Evolutionary conservation across 2,113 vertebrate species (phyloP), one percentile per base, ranked within the genome.

Genomic region (Eretmochelys imbricata): DNA sequence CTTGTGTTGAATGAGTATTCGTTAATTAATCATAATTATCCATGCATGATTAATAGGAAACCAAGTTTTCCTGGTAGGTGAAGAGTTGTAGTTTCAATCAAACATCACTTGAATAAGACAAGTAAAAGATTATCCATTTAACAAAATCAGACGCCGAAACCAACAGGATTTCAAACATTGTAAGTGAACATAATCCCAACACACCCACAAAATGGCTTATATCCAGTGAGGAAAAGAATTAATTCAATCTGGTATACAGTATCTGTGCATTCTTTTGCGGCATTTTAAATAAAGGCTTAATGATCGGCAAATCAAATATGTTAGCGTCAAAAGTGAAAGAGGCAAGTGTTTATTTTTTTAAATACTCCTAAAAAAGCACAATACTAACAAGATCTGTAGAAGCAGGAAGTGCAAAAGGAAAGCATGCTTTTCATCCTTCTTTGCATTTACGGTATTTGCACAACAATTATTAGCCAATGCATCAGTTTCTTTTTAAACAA

Each of bases 161-260:
- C 86, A 65, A 1, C 10, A 69, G 76, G 4, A 55, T 82, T 76
- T 82, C 4, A 51, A 94, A 62, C 29, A 85, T 12, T 14, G n/a
- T n/a, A 81, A 78, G 57, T 80, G 2, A 93, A 12, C 53, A 89
- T 86, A 94, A 85, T 91, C 88, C 88, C 93, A 94, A 91, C 78
- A 85, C 78, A 90, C 86, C 88, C 87, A 96, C 89, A 5, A 95
- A 97, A 86, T 94, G 31, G 96, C 92, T 96, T 89, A 31, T 51
- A 62, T 82, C 42, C 82, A 89, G 57, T 89, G 25, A 87, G 10
- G 38, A 86, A 62, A 97, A 97, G 55, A 97, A 97, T 90, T 78
- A 85, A 85, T 94, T 62, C 27, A 92, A 76, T 53, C 53, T 35
- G 46, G 84, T 85, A 88, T 50, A 80, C 27, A 62, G 85, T 55